Evolutionary conservation across 2,797 vertebrate species (phyloP), one percentile per base, ranked within the genome.

Genomic region (Benthosema pterotum): DNA sequence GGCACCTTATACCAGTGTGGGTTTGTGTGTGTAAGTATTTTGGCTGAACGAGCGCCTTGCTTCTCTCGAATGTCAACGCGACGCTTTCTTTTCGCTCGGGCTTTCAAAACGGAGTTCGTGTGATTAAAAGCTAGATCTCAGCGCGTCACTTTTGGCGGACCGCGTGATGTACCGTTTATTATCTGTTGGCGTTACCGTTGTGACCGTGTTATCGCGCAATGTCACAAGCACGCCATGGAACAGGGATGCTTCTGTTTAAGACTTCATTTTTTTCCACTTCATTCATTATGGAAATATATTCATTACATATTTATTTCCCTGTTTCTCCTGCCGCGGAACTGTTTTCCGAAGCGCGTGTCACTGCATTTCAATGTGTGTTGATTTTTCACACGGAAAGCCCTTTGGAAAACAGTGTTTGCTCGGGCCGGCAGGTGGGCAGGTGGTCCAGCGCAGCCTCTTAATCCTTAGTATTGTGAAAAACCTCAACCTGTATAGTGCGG

Each of bases 11-110:
- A 69, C 81, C 65, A 75, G 74, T 86, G 83, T 86, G 75, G 67
- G 69, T 78, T 87, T 86, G 78, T 84, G 81, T 78, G 87, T 86
- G 78, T 84, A 82, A 85, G 85, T 81, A 86, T 86, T 71, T n/a
- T 79, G 68, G 62, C 78, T 80, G 71, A 80, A 63, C 60, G 68
- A 78, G 63, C 68, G 60, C 52, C 61, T n/a, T 78, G n/a, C 73
- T 75, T 75, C 74, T 66, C 46, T 67, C 28, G 50, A 60, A 72
- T 1, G 8, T 60, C n/a, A 18, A n/a, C 18, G 4, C 9, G 28
- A 38, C 17, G 67, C 58, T 67, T 74, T 69, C 66, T 55, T 19
- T 60, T 16, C n/a, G 47, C 59, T 47, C 78, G 53, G 73, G n/a
- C n/a, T 75, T 65, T 43, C 28, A 66, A 59, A 67, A 72, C 58